Evolutionary conservation across 2,113 vertebrate genomes (phyloP).

Genomic region (Zingel zingel): DNA sequence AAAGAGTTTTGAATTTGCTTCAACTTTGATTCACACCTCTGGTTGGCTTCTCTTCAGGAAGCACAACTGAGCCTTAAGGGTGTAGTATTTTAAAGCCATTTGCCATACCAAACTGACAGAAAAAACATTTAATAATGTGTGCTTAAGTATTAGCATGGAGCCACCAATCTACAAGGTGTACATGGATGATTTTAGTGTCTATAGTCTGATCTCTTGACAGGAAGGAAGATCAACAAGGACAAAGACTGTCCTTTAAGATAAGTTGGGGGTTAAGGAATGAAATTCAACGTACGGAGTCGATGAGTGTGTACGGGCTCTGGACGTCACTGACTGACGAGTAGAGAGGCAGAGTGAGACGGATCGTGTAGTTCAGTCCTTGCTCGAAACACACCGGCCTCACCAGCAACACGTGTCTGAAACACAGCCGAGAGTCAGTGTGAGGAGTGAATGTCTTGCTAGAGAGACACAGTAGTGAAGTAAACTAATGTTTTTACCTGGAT

Average conservation of each 20-base stretch:
- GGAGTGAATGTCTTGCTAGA: accelerated
- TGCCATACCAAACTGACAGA: no score
- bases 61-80: not conserved
- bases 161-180: no score
- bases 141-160: no score
- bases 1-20: not conserved
- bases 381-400: constrained; percentile 91
- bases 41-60: not conserved
- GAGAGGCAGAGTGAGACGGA: constrained; percentile 88
- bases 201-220: no score
- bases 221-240: not conserved
- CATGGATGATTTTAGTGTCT: no score
- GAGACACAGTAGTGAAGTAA: not conserved
- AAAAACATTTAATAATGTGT: no score
- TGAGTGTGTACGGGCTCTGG: constrained; percentile 91
- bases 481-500: constrained; percentile 77
- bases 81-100: not conserved
- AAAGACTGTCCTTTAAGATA: not conserved
- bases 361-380: constrained; percentile 92
- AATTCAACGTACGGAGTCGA: constrained; percentile 91
- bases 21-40: no score
- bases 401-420: constrained; percentile 89
- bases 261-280: not conserved
- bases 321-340: constrained; percentile 85
- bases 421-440: constrained; percentile 9